Base-by-base conservation (phyloP, 2,888 invertebrate species). In the Oscheius sp. region DNA sequence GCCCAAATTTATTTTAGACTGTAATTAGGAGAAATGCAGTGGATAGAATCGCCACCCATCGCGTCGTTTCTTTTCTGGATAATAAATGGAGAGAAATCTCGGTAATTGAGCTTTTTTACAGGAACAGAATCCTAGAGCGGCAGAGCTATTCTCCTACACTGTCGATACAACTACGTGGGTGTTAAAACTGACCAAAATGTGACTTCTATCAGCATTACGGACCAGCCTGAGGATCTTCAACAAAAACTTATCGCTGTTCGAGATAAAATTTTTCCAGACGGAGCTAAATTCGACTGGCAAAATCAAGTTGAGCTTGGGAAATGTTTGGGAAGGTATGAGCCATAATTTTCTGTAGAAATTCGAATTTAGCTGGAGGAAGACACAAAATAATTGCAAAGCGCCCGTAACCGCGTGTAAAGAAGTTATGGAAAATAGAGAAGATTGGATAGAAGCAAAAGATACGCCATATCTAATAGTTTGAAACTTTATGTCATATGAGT, bases 101-200 rank as follows among this genome's bases (percentile, higher is more conserved):
- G 35, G 71, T 61, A 29, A 46, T 7, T 5, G 18, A 18, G 6
- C 18, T 7, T 16, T 27, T 23, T 53, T 7, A 7, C 25, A 2
- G 5, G 25, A 23, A n/a, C 0, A 18, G 7, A n/a, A n/a, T 35
- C 49, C 13, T 35, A 46, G 43, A n/a, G 23, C 21, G 16, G 1
- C 2, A 35, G 7, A 7, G 61, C 63, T 21, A n/a, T 66, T 12
- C 55, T 72, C 3, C 66, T 72, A 9, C 72, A 72, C 29, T 66
- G 56, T 43, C 64, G 72, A 7, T 72, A 72, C 66, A 72, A 53
- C 55, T 72, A 66, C 35, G 66, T 56, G 25, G 64, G 58, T 13
- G 29, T 45, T 45, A 5, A 41, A 25, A 41, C 45, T 1, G 43
- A 66, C 13, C 25, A 21, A 13, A 41, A 18, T 18, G 35, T 27